Evolutionary conservation across 2,113 vertebrate species (phyloP).

Genomic region (Mastomys natalensis): DNA sequence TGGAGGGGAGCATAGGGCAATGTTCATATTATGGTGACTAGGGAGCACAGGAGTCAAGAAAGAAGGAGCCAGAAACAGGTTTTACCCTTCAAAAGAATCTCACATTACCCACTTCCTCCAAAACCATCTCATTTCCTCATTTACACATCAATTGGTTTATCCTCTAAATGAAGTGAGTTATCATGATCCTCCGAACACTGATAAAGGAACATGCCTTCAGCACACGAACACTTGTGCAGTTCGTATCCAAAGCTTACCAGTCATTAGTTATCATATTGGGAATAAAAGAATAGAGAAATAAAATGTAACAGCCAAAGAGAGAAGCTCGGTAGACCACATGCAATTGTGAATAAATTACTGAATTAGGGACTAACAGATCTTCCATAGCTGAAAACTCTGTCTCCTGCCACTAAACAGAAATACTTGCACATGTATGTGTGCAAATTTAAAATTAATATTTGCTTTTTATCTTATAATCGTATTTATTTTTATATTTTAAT

Average conservation of each 20-base stretch:
- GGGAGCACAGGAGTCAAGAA: not conserved
- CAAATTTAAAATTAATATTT: not conserved
- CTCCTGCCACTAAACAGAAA: not conserved
- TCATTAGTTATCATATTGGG: not conserved
- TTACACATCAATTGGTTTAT: not conserved
- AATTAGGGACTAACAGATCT: not conserved
- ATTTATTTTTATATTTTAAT: not conserved
- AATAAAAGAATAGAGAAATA: not conserved
- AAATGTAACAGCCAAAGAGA: not conserved
- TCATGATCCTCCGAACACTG: too few relatives aligned
- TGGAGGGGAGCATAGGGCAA: not conserved
- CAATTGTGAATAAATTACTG: not conserved
- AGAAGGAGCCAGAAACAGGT: not conserved
- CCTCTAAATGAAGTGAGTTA: not conserved
- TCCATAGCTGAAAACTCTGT: not conserved
- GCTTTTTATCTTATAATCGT: not conserved
- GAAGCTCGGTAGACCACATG: not conserved
- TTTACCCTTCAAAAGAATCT: not conserved
- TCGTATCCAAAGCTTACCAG: not conserved
- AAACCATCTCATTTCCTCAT: too few relatives aligned
- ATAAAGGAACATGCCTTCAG: not conserved
- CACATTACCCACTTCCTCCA: not conserved
- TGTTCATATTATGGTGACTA: not conserved
- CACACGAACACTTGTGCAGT: not conserved
- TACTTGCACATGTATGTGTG: fast-evolving